phyloP scores from a whole-genome alignment of 35 echinoderm and acorn worm genomes.

The Lytechinus pictus region DNA sequence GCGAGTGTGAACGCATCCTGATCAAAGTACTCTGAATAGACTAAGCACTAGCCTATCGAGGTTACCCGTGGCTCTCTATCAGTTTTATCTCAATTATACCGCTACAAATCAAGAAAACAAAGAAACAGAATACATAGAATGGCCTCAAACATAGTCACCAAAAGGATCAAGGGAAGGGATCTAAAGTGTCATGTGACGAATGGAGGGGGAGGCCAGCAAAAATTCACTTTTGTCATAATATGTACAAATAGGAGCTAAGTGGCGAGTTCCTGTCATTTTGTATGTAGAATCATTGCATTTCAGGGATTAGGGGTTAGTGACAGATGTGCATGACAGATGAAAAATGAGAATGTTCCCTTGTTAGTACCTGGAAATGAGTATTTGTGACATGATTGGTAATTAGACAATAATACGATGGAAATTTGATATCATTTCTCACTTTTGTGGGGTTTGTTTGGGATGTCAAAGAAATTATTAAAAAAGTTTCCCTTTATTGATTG shows the following conservation, averaged over 20 bases:
- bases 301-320: constrained; percentile 27
- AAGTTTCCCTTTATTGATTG: neutral
- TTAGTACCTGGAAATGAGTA: neutral
- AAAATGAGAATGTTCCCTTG: constrained; percentile 34
- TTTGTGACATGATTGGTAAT: constrained; percentile 19
- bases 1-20: neutral
- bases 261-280: constrained; percentile 49
- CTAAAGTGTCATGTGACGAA: constrained; percentile 37
- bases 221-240: constrained; percentile 8
- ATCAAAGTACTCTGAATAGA: neutral
- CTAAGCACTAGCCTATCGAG: neutral
- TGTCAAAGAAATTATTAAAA: neutral
- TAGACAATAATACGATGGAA: neutral
- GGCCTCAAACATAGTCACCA: constrained; percentile 44
- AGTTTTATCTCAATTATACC: constrained; percentile 31
- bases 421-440: neutral
- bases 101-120: constrained; percentile 41
- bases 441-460: neutral
- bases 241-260: constrained; percentile 28
- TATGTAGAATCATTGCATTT: constrained; percentile 40
- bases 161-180: constrained; percentile 46
- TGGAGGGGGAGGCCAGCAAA: constrained; percentile 28
- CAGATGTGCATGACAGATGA: constrained; percentile 53
- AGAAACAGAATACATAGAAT: constrained; percentile 32
- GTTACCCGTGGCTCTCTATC: neutral